These are phyloP conservation scores for Bubo blakistoni DNA, from an alignment of 2,113 vertebrate genomes.

Conservation along the genomic window DNA sequence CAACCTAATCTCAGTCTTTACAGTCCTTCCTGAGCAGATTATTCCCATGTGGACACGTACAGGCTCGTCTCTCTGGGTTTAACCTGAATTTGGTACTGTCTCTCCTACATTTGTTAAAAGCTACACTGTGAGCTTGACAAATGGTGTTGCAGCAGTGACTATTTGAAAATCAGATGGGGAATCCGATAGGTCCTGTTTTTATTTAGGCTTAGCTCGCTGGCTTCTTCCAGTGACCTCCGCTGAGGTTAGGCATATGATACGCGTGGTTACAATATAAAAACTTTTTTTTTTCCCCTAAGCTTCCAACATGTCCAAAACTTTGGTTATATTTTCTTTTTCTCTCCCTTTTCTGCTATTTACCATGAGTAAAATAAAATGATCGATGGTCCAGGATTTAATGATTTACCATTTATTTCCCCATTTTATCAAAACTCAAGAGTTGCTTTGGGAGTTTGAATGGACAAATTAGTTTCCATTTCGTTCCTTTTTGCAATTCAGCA, in stretches of 20 bases:
- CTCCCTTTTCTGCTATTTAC: not conserved
- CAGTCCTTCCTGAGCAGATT: not conserved
- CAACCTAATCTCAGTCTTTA: fast-evolving
- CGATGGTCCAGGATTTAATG: not conserved
- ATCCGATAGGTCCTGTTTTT: not conserved
- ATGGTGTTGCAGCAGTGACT: not conserved
- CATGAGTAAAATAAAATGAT: not conserved
- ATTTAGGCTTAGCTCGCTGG: not conserved
- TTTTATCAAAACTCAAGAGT: not conserved
- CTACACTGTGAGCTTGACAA: not conserved
- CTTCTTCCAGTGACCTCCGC: not conserved
- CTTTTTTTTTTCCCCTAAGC: not conserved
- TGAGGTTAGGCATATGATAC: not conserved
- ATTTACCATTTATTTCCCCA: not conserved
- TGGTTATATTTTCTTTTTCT: not conserved
- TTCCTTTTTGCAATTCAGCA: not conserved
- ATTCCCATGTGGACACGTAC: not conserved
- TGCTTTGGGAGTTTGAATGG: not conserved
- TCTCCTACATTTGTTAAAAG: not conserved
- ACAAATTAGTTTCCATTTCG: not conserved
- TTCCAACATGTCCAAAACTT: not conserved
- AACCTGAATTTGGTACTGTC: not conserved
- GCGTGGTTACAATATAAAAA: not conserved
- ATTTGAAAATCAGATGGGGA: not conserved
- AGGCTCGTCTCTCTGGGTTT: not conserved